Conservation (phyloP, 2,113 vertebrate genomes). For the Mixornis gularis region DNA sequence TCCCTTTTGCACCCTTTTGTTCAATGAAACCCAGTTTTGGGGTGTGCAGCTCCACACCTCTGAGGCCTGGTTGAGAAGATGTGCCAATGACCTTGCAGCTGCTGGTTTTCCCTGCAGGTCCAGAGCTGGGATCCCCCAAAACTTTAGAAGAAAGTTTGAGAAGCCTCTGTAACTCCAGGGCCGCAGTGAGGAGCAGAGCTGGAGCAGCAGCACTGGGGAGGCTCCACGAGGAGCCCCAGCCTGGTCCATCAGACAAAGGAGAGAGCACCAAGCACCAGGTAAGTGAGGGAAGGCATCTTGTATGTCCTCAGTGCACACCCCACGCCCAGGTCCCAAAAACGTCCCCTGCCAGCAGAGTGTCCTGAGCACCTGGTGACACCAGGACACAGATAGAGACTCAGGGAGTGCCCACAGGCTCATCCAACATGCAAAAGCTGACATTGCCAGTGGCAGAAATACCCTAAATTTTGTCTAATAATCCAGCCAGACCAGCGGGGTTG, state of each 20-base stretch:
- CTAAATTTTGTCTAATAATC: background rate
- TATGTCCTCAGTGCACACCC: fast-evolving
- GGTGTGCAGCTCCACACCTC: background rate
- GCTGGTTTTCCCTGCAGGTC: background rate
- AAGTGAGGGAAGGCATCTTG: fast-evolving
- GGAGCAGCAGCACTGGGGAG: background rate
- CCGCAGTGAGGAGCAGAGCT: background rate
- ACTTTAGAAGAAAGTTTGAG: fast-evolving
- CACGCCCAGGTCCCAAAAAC: fast-evolving
- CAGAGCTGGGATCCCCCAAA: background rate
- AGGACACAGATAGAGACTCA: fast-evolving
- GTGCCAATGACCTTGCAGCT: background rate
- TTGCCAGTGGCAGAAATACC: background rate
- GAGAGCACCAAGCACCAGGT: background rate
- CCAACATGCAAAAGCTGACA: background rate
- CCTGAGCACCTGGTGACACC: background rate
- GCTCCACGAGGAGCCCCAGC: fast-evolving
- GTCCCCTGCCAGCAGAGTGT: background rate
- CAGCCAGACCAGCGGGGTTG: background rate
- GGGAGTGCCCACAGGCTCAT: background rate
- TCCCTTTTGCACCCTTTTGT: background rate
- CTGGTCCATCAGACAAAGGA: fast-evolving
- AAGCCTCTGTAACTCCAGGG: background rate
- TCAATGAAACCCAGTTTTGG: fast-evolving
- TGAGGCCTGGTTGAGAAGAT: background rate